Base-by-base conservation (phyloP, 2,113 vertebrate genomes). In the Chaetodon trifascialis region DNA sequence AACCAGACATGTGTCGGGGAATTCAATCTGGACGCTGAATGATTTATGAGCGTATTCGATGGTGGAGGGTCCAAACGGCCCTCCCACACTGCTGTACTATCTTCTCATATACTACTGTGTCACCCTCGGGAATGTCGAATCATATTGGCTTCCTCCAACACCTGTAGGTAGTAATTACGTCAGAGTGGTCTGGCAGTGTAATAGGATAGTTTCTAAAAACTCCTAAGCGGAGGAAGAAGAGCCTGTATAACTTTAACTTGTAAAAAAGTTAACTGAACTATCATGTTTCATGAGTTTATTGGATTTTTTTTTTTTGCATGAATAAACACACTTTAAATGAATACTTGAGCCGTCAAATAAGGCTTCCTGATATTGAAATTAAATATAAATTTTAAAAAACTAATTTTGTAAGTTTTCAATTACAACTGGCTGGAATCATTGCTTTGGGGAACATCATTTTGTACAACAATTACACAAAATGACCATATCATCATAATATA, bases 21-120 rank as follows among this genome's bases (percentile, higher is more conserved):
- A 91, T 54, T 70, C 40, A 78, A 90, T 81, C 89, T 60, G 59
- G 65, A 66, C 36, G 11, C 74, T 92, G 91, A 92, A 94, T 90
- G 85, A 92, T 93, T 89, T 60, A 94, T 90, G 83, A 86, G 67
- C 12, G 40, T 59, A 73, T 88, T 55, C 58, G 65, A 5, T 73
- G 64, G 36, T 71, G 66, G 63, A 73, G 72, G 67, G 80, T 80
- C 23, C 78, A 73, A 70, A 82, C 72, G 62, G 73, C 55, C 80
- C 78, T 69, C 87, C 23, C 72, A 69, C 80, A 66, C 65, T 17
- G 64, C 64, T 69, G 23, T 11, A 58, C 63, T 52, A 5, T 30
- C 81, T 73, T 82, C 87, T 87, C 71, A 55, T 23, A 56, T 58
- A 74, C 60, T 76, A 44, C 73, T 42, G 73, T 81, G 67, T 85